phyloP scores from a whole-genome alignment of 1,140 invertebrate species.

The Metopolophium dirhodum region DNA sequence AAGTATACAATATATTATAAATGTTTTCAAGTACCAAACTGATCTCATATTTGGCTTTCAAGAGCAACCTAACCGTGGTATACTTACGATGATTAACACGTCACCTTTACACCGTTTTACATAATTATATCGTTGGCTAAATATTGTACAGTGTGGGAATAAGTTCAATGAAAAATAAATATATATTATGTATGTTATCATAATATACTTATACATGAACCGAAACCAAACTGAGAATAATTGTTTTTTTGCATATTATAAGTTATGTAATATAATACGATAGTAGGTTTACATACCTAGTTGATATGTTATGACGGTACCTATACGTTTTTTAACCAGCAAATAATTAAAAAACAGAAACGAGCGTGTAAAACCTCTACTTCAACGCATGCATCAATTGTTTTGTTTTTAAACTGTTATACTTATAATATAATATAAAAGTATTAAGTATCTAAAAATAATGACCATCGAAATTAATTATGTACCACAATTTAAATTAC shows the following conservation, averaged over 20 bases:
- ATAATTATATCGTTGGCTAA: too few relatives aligned
- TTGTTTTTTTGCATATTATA: too few relatives aligned
- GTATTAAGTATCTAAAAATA: not conserved
- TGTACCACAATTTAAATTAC: not conserved
- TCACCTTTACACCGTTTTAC: too few relatives aligned
- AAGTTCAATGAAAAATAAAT: too few relatives aligned
- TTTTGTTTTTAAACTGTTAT: not conserved
- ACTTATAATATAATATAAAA: not conserved
- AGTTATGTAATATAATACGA: too few relatives aligned
- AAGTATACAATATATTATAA: not conserved
- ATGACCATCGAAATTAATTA: not conserved
- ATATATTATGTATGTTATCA: too few relatives aligned
- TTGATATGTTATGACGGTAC: not conserved
- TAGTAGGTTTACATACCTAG: not conserved
- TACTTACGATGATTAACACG: too few relatives aligned
- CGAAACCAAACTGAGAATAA: too few relatives aligned
- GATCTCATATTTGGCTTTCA: not conserved
- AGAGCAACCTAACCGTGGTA: not conserved
- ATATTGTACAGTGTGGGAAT: too few relatives aligned
- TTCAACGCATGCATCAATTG: not conserved
- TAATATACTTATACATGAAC: too few relatives aligned
- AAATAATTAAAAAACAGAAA: conserved; percentile 8
- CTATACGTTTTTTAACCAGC: not conserved
- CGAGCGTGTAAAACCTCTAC: not conserved
- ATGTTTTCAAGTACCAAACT: not conserved